Evolutionary conservation across 2,888 invertebrate genomes (phyloP), one percentile per base, ranked within the genome.

Genomic region (Falcaria lacertinaria): DNA sequence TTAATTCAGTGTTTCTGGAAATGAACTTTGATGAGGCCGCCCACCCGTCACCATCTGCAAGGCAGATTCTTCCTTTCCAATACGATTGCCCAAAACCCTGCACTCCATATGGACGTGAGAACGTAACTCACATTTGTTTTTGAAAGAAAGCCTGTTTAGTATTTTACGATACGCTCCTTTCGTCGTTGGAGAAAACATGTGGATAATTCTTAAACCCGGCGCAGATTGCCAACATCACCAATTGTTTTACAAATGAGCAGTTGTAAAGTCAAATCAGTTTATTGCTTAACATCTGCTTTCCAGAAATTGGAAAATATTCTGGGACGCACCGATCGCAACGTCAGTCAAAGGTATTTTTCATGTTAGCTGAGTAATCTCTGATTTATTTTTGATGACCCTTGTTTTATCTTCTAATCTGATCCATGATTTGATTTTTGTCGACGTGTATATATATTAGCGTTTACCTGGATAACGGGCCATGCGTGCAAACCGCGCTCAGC

Each of bases 31-130:
- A 78, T 72, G 61, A 52, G 60, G 57, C 76, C 78, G 75, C 74
- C 15, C 44, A 45, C 48, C 34, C 41, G 59, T 49, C 57, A 46
- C 77, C 88, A 88, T 86, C 79, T 88, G 88, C 83, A 79, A 65
- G 60, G 60, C 88, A 88, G 82, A 86, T 83, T 82, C 74, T 60
- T 54, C 53, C 64, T 37, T 37, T 60, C 57, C 60, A 62, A 57
- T 50, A 54, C 65, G 60, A 69, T 77, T 83, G 73, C 76, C 86
- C 70, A 84, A 87, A 88, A 86, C 73, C 65, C 79, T 80, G 80
- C 77, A 67, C 62, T 69, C 74, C 87, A 87, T 71, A 80, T 87
- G 87, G 74, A 79, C 78, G 82, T 85, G 85, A 74, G 83, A 85
- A 85, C 74, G 54, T 54, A 61, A 53, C 51, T 50, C 66, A 68